Evolutionary conservation across 1,140 invertebrate species (phyloP), one percentile per base, ranked within the genome.

Genomic region (Gryllus bimaculatus): DNA sequence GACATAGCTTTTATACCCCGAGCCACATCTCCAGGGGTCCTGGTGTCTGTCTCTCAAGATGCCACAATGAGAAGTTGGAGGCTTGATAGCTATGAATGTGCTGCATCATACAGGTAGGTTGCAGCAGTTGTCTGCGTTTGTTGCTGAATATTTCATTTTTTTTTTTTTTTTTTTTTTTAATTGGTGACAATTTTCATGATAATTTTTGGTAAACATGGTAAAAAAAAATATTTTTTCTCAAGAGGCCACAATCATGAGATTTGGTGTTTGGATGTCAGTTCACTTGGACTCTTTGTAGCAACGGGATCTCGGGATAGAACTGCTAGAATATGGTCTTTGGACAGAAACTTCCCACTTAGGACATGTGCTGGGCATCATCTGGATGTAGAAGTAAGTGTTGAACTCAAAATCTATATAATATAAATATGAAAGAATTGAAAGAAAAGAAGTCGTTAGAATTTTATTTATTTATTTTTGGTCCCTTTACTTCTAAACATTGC

Each of bases 201-300:
- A 21, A 76, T 76, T 26, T 7, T 76, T 73, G 15, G 73, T 73
- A 73, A 73, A 18, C 1, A 79, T 79, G 13, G 2, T 20, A 3
- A 5, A 74, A 39, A 2, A 2, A 2, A 78, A 66, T 21, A 78
- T 76, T 84, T 80, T 82, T 82, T 47, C 88, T 89, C 77, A 85
- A 91, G 90, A 82, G 95, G 95, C 73, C 95, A 97, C 84, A 92
- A 90, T 82, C 93, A 94, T 84, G 93, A 94, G n/a, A 91, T 97
- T 73, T 96, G 94, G 92, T 93, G 92, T 85, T 86, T 96, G 84
- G 92, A 93, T 85, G 89, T 93, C 21, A 93, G 93, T 85, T 90
- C 90, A 80, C 90, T 91, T 82, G 91, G 91, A 78, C 86, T 91
- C 76, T 93, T 93, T 83, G 90, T 94, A 83, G 92, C 91, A 3